Percentiles rank a stretch among this genome's conserved stretches.
Evolutionary conservation across 2,113 vertebrate species (phyloP).

Genomic region (Oenanthe oenanthe): DNA sequence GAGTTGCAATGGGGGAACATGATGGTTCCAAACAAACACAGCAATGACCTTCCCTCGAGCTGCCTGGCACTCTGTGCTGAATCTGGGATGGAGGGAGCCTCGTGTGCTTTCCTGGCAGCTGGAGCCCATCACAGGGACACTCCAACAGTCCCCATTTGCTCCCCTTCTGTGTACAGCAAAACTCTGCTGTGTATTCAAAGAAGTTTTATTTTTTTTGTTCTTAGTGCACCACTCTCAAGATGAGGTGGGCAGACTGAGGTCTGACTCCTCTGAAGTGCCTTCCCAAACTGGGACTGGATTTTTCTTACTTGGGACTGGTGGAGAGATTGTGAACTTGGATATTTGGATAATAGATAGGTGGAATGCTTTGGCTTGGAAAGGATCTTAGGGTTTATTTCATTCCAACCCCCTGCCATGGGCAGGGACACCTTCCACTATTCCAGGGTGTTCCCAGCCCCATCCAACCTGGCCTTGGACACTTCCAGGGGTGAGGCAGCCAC

Average conservation of each 20-base stretch:
- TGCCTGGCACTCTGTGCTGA: background rate
- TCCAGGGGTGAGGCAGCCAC: background rate
- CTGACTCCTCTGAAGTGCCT: background rate
- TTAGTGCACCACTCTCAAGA: background rate
- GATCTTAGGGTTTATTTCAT: background rate
- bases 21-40: background rate
- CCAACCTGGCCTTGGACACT: background rate
- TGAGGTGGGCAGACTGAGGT: background rate
- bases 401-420: background rate
- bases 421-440: background rate
- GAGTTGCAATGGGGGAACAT: background rate
- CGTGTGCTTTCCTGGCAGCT: background rate
- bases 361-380: background rate
- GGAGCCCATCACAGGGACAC: background rate
- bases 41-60: background rate
- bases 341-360: background rate
- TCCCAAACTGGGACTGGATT: background rate
- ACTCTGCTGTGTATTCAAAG: background rate
- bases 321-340: background rate
- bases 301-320: background rate
- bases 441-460: rapidly evolving
- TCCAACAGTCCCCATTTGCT: background rate
- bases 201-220: background rate
- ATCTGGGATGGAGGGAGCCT: background rate
- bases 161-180: background rate